A percentile compares a stretch with the other conserved stretches of the same genome.
Conservation (phyloP, 2,888 invertebrate species). For the Pollenia labialis region DNA sequence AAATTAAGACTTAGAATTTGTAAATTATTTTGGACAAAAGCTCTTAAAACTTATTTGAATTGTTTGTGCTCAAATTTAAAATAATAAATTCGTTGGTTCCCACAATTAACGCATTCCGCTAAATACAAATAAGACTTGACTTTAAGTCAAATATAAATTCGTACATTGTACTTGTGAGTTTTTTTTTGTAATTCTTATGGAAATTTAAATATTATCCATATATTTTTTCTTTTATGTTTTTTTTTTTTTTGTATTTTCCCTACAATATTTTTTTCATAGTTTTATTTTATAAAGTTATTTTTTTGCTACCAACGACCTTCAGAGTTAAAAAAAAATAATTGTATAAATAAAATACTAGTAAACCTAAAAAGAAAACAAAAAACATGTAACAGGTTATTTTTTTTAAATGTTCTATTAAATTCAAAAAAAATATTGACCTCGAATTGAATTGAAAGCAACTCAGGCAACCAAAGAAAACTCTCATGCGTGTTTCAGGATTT, state of each 20-base stretch:
- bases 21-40: conserved; percentile 22
- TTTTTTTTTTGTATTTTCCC: conserved; percentile 21
- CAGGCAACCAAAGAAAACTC: not conserved
- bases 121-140: conserved; percentile 47
- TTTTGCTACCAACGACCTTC: conserved; percentile 56
- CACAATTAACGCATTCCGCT: conserved; percentile 64
- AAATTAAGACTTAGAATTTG: not conserved
- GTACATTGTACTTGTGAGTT: conserved; percentile 8
- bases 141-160: conserved; percentile 29
- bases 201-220: conserved; percentile 59
- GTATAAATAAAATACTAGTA: conserved; percentile 30
- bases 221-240: conserved; percentile 42
- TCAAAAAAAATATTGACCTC: conserved; percentile 18
- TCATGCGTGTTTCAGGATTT: conserved; percentile 49
- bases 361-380: conserved; percentile 4
- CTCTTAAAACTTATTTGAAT: conserved; percentile 16
- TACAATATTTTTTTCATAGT: not conserved
- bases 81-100: conserved; percentile 46
- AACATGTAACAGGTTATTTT: conserved; percentile 37
- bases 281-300: not conserved
- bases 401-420: conserved; percentile 43
- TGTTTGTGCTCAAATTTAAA: conserved; percentile 4
- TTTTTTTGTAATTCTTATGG: conserved; percentile 53
- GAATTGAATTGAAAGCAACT: conserved; percentile 8
- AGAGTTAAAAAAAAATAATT: conserved; percentile 60